Base-by-base conservation (phyloP, 2,888 invertebrate species). In the Conus canariensis region DNA sequence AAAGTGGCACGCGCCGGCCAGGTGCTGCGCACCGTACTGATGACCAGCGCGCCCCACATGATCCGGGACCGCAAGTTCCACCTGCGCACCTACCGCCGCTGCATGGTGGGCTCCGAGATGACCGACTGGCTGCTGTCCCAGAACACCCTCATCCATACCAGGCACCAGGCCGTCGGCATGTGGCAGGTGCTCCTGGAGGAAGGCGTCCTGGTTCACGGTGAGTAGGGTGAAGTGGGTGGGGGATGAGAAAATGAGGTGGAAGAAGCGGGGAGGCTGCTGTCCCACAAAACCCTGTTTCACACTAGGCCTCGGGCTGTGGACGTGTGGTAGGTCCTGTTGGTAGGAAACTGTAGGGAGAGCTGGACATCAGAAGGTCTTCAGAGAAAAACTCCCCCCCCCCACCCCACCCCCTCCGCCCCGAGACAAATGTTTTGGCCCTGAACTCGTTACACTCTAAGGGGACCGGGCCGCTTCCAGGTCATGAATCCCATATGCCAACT, bases 131-230 rank as follows among this genome's bases (percentile, higher is more conserved):
- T 98, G 92, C 96, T 98, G 93, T 97, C 97, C 93, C 97, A 97
- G 93, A 97, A 97, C 88, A 94, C 95, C 59, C 92, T 95, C 93
- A 97, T 97, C 22, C 97, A 97, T 97, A 96, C 96, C 4, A 97
- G 98, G 91, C 97, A 97, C 92, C 98, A 98, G 95, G 98, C 98
- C 88, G 97, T 97, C 87, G 98, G 98, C 92, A 98, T 98, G 97
- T 98, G 98, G 98, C 98, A 98, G 96, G 98, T 97, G 0, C 96
- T 98, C 89, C 97, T 98, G 80, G 98, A 98, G 96, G 98, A 98
- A 96, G 98, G 98, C 86, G 97, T 98, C 91, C 97, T 98, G 92
- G 97, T 97, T 88, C 98, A 98, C 96, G 98, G 98, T 98, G 95
- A 96, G 97, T 96, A 12, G 77, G n/a, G 58, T 58, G 14, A 16